Base-by-base conservation (phyloP, 2,888 invertebrate genomes). In the Cephus pygmeus region DNA sequence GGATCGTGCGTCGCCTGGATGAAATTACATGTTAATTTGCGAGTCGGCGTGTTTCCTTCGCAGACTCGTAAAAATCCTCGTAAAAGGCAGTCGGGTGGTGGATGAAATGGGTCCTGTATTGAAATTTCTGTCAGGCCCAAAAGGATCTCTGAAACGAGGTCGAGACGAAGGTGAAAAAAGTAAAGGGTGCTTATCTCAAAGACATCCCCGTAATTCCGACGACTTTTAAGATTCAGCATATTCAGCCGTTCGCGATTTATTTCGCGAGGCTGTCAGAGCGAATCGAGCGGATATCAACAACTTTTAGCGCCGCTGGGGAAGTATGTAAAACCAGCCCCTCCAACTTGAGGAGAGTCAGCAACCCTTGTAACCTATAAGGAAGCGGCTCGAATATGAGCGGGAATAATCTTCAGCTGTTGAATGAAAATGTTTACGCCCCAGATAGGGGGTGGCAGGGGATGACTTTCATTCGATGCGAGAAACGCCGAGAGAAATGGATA, bases 11-110 rank as follows among this genome's bases (percentile, higher is more conserved):
- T 56, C 56, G 56, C 23, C 56, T 56, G 56, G 71, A 36, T 35
- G 74, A 23, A 79, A 77, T 79, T 73, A 34, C 35, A 36, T 36
- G 77, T 79, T 82, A 86, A 86, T 86, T 84, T 85, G 86, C 79
- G 79, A 86, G 80, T 79, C 73, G 69, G 76, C 77, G 77, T 76
- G 75, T 82, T 84, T 75, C 80, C 81, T 85, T 84, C 81, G 82
- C 76, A 81, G 77, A 80, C 80, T 80, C 82, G 79, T 84, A 85
- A 86, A 85, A 83, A 80, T 75, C 80, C 69, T 85, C 86, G 81
- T 86, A 86, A 86, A 86, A 81, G 75, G 81, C 79, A 80, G 77
- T 33, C 2, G 56, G 56, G 9, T 23, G 56, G 23, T 23, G 56
- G 56, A 23, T 56, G 9, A 56, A 23, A 23, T 56, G 56, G 56